A percentile compares a stretch with the other conserved stretches of the same genome.
Evolutionary conservation across 2,888 invertebrate species (phyloP).

Genomic region (Stratiomys singularior): DNA sequence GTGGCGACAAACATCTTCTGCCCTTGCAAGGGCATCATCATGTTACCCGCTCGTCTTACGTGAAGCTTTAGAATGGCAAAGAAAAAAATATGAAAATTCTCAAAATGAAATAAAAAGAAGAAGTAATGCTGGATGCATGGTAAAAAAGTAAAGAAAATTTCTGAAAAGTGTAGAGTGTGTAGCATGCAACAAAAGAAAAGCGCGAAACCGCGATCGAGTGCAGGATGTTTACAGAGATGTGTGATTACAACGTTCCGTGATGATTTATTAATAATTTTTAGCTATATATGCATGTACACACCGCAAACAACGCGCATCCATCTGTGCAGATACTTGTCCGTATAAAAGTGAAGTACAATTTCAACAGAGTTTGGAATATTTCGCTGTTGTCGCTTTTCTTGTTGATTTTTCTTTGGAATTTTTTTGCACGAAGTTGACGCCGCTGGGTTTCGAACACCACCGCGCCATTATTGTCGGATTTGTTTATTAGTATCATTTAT

Average conservation of each 20-base stretch:
- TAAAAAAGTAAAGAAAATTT: slow-evolving; percentile 17
- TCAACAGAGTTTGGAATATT: slow-evolving; percentile 13
- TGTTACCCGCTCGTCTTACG: slow-evolving; percentile 11
- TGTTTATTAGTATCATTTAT: slow-evolving; percentile 26
- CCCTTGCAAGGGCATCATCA: slow-evolving; percentile 44
- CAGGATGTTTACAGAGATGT: slow-evolving; percentile 37
- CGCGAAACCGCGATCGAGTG: slow-evolving; percentile 37
- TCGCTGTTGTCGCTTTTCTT: slow-evolving; percentile 1
- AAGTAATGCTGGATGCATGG: not conserved
- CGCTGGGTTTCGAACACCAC: not conserved
- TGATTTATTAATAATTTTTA: not conserved
- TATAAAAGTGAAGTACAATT: slow-evolving; percentile 24
- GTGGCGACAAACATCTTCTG: slow-evolving; percentile 42
- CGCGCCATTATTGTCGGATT: slow-evolving; percentile 21
- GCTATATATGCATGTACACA: not conserved
- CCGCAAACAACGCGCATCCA: not conserved
- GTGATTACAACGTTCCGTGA: slow-evolving; percentile 27
- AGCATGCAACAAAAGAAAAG: slow-evolving; percentile 20
- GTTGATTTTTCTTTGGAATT: slow-evolving; percentile 26
- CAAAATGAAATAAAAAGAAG: not conserved
- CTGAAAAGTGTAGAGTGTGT: slow-evolving; percentile 30
- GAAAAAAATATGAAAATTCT: not conserved
- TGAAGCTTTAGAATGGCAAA: not conserved
- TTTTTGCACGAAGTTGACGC: slow-evolving; percentile 6
- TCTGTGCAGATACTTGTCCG: not conserved